Evolutionary conservation across 2,113 vertebrate genomes (phyloP).

Genomic region (Onychorhynchus coronatus): DNA sequence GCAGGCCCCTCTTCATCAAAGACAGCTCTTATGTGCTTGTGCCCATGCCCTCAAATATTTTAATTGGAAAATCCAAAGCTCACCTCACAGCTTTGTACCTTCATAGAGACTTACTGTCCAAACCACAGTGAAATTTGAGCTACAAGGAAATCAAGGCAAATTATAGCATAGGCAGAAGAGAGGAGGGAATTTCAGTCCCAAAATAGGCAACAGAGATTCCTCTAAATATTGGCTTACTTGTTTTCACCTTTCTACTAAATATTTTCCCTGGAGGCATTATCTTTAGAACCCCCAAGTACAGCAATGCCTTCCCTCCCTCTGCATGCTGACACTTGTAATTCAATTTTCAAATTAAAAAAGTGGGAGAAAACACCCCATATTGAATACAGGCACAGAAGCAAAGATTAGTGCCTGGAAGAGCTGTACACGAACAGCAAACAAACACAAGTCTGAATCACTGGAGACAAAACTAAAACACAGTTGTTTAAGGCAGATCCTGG

Average conservation of each 20-base stretch:
- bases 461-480: not conserved
- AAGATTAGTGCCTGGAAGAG: not conserved
- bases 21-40: not conserved
- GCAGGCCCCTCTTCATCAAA: not conserved
- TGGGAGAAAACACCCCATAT: rapidly evolving
- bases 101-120: not conserved
- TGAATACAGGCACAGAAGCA: not conserved
- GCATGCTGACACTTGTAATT: not conserved
- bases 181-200: not conserved
- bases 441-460: not conserved
- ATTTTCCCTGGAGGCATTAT: not conserved
- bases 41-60: not conserved
- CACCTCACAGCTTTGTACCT: not conserved
- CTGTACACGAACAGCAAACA: not conserved
- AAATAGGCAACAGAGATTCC: not conserved
- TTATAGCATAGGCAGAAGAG: not conserved
- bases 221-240: not conserved
- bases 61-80: not conserved
- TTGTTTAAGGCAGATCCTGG: not conserved
- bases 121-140: not conserved
- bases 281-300: not conserved
- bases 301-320: not conserved
- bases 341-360: not conserved
- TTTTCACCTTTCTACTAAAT: not conserved
- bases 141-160: not conserved